Conservation (phyloP, 2,888 invertebrate genomes). For the Dynastes grantii region DNA sequence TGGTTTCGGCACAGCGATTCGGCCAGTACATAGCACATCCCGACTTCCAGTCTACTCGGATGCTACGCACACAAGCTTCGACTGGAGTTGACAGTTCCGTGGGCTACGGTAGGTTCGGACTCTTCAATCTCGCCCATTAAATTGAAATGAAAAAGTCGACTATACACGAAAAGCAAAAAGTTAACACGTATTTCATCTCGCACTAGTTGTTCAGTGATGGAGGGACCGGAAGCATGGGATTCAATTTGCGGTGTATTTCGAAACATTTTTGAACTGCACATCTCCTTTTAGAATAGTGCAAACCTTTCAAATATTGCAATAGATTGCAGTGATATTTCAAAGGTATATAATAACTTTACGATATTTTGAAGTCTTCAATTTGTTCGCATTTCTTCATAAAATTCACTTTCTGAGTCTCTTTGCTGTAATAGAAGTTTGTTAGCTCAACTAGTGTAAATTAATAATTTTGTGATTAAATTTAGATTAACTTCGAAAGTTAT, state of each 20-base stretch:
- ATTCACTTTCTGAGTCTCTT: too few relatives aligned
- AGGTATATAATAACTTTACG: too few relatives aligned
- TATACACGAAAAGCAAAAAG: constrained; percentile 13
- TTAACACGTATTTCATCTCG: constrained; percentile 19
- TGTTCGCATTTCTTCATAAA: too few relatives aligned
- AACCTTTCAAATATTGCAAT: neutral
- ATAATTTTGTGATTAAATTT: too few relatives aligned
- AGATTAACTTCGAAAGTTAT: too few relatives aligned
- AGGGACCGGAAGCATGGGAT: neutral
- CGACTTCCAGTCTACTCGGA: constrained; percentile 16
- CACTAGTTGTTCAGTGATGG: neutral
- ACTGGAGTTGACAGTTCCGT: constrained; percentile 28
- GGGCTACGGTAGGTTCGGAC: constrained; percentile 7
- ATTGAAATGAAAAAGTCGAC: constrained; percentile 37
- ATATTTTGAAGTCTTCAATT: too few relatives aligned
- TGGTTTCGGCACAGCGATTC: constrained; percentile 23
- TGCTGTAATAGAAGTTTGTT: too few relatives aligned
- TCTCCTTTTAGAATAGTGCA: neutral
- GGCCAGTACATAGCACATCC: neutral
- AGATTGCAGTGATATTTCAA: neutral
- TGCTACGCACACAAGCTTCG: neutral
- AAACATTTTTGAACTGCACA: constrained; percentile 3
- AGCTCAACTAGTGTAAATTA: too few relatives aligned
- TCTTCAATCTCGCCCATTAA: constrained; percentile 34
- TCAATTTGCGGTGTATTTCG: constrained; percentile 12